Evolutionary conservation across 2,113 vertebrate species (phyloP).

Genomic region (Rhinopithecus roxellana): DNA sequence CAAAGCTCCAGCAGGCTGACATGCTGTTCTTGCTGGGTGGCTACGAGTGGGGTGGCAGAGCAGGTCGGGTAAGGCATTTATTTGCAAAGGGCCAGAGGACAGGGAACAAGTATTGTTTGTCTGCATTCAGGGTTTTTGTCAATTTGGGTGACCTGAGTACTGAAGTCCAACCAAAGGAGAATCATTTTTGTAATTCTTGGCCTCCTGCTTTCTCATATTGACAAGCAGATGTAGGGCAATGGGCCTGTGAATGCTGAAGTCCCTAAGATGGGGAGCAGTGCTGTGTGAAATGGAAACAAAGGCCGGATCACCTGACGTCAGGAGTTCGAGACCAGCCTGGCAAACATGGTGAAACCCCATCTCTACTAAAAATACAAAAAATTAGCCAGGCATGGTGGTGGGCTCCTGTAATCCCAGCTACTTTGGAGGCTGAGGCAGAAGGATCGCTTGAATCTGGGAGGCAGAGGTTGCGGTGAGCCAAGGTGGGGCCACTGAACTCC

Average conservation of each 20-base stretch:
- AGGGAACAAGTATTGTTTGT: neutral
- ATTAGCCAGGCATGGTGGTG: too few species aligned
- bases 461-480: too few species aligned
- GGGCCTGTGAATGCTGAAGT: neutral
- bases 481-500: too few species aligned
- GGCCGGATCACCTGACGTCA: too few species aligned
- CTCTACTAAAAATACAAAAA: too few species aligned
- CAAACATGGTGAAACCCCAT: too few species aligned
- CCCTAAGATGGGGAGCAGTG: neutral
- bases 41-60: neutral
- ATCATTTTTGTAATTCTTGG: slow-evolving; percentile 44
- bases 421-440: too few species aligned
- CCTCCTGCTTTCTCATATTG: neutral
- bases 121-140: neutral
- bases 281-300: neutral
- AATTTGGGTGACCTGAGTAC: slow-evolving; percentile 17
- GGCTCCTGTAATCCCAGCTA: too few species aligned
- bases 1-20: neutral
- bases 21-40: slow-evolving; percentile 26
- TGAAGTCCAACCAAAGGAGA: slow-evolving; percentile 65
- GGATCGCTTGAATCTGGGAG: too few species aligned
- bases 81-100: slow-evolving; percentile 70
- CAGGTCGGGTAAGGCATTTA: slow-evolving; percentile 48
- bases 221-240: neutral
- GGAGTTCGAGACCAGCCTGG: too few species aligned